phyloP scores from a whole-genome alignment of 2,113 vertebrate genomes.

The Microcebus lehilahytsara region DNA sequence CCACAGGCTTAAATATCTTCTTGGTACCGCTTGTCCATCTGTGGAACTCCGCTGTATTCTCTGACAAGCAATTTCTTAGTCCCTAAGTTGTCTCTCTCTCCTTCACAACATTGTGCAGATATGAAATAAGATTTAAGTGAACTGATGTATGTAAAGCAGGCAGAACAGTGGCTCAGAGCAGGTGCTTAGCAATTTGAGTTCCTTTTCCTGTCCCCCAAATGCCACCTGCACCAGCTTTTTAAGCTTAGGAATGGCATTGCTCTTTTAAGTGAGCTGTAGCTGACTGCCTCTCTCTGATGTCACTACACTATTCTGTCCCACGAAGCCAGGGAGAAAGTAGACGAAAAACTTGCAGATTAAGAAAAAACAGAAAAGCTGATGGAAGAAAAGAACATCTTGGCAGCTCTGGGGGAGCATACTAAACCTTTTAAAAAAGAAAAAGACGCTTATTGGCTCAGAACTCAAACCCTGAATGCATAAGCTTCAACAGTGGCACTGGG shows the following conservation, averaged over 20 bases:
- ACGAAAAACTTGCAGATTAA: neutral
- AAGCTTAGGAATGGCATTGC: neutral
- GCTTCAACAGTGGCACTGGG: no score
- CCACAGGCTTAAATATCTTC: accelerated
- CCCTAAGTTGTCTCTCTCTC: neutral
- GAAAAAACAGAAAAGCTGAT: neutral
- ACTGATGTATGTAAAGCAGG: neutral
- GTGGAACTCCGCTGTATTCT: neutral
- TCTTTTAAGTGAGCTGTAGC: neutral
- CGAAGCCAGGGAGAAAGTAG: neutral
- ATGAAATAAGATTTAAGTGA: neutral
- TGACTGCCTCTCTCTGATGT: neutral
- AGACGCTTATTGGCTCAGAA: neutral
- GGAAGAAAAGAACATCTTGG: neutral
- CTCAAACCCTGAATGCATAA: neutral
- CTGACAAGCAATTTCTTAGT: neutral
- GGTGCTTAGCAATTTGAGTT: neutral
- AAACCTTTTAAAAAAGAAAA: neutral
- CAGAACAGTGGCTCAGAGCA: neutral
- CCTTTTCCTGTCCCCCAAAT: neutral
- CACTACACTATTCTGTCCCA: neutral
- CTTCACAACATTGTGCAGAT: neutral
- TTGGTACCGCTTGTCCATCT: no score
- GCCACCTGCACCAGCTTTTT: neutral
- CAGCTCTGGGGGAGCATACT: neutral